Evolutionary conservation across 30 jellyfish, hydroid and myxozoan genomes (phyloP).

Genomic region (Nemopilema nomurai): DNA sequence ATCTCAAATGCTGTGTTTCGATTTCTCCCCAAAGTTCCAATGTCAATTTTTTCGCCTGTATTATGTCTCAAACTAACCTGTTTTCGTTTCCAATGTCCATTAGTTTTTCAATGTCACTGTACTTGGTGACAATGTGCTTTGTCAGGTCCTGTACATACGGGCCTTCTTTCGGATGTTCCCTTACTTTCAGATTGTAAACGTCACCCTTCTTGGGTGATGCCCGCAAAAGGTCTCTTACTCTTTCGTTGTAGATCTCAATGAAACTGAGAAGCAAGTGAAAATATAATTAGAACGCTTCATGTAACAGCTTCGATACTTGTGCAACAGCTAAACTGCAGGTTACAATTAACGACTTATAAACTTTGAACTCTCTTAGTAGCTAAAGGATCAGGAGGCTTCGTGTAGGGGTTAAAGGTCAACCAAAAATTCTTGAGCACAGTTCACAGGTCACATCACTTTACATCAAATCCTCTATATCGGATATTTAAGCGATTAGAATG

Average conservation of each 20-base stretch:
- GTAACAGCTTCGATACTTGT: not conserved
- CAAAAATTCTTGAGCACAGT: too few species aligned
- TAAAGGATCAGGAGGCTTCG: too few species aligned
- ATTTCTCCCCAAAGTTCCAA: too few species aligned
- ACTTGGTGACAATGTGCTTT: slow-evolving; percentile 72
- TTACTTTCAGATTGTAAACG: slow-evolving; percentile 71
- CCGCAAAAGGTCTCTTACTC: slow-evolving; percentile 79
- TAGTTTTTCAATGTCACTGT: slow-evolving; percentile 73
- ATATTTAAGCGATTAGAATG: too few species aligned
- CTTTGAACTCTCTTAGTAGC: too few species aligned
- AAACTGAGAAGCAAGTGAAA: slow-evolving; percentile 26
- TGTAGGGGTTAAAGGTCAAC: too few species aligned
- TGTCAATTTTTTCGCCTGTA: too few species aligned
- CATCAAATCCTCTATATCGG: too few species aligned
- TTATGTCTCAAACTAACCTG: slow-evolving; percentile 44
- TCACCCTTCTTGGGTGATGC: slow-evolving; percentile 88
- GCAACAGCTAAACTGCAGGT: not conserved
- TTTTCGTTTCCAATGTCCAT: slow-evolving; percentile 77
- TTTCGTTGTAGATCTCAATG: slow-evolving; percentile 75
- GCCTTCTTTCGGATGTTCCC: too few species aligned
- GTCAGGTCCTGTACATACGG: slow-evolving; percentile 82
- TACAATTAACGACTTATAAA: too few species aligned
- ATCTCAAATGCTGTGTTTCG: too few species aligned
- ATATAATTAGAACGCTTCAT: not conserved
- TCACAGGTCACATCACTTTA: too few species aligned